Base-by-base conservation (phyloP, 2,113 vertebrate species). In the Sinocyclocheilus grahami region DNA sequence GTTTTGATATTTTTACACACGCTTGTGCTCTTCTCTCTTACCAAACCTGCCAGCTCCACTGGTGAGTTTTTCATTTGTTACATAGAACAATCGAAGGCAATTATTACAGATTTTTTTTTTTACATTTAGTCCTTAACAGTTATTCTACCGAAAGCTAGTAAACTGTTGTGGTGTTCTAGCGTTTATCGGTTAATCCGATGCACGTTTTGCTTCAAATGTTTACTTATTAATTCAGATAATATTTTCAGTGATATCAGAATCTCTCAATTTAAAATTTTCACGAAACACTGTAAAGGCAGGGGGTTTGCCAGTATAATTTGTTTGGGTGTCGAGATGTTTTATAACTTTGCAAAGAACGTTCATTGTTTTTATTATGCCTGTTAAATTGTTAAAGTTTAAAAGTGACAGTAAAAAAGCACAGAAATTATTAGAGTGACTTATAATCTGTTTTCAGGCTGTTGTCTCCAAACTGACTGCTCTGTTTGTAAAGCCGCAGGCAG, bases 401-500 rank as follows among this genome's bases (percentile, higher is more conserved):
- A 48, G 46, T 46, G 42, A 46, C 42, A 46, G 10, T 46, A 46
- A 46, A 10, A 46, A 46, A 30, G 14, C 27, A 33, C 14, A 33
- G 65, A 69, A 6, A 69, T 3, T 6, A 14, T 69, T 33, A 18
- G 0, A 37, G 18, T 69, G 16, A 3, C 2, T 33, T 18, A 33
- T n/a, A n/a, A n/a, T 67, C 27, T 67, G 27, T 33, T 67, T 18
- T 33, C 63, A 3, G 5, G 16, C 24, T 67, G 27, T 58, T 58
- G 55, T 60, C 55, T 14, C 51, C 51, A 13, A 53, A 14, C 51
- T 22, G 55, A n/a, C 22, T 62, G 0, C 18, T 24, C n/a, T 87
- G 58, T 71, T 84, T 74, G 11, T 48, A 33, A 14, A 55, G 39
- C 60, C 53, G 27, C 60, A 90, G 87, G 78, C 69, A 87, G 62